Evolutionary conservation across 1,140 invertebrate genomes (phyloP).

Genomic region (Neodiprion lecontei): DNA sequence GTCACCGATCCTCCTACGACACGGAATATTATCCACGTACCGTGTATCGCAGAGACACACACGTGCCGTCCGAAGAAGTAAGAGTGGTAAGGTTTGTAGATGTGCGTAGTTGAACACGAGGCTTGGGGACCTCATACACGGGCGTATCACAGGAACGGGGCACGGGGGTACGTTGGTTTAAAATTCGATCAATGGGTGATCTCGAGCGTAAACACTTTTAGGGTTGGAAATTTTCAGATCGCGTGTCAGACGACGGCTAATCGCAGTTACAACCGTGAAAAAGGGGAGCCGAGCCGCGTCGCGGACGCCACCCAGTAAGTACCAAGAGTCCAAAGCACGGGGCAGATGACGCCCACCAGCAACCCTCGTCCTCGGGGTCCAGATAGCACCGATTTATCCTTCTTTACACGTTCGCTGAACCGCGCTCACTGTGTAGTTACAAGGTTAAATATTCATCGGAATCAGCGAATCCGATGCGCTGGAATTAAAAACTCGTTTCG

Average conservation of each 20-base stretch:
- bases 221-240: constrained; percentile 58
- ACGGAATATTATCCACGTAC: neutral
- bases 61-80: too few species aligned
- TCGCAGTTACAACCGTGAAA: constrained; percentile 27
- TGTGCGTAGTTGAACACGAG: neutral
- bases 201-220: constrained; percentile 62
- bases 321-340: too few species aligned
- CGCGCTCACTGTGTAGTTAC: too few species aligned
- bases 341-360: too few species aligned
- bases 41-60: too few species aligned
- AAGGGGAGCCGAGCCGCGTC: neutral
- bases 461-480: too few species aligned
- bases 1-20: constrained; percentile 37
- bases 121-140: constrained; percentile 27
- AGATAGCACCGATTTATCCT: too few species aligned
- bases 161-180: constrained; percentile 52
- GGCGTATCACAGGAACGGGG: neutral
- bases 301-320: too few species aligned
- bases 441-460: too few species aligned
- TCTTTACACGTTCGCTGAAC: too few species aligned
- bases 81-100: neutral
- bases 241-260: constrained; percentile 33
- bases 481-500: too few species aligned
- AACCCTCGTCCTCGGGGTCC: too few species aligned
- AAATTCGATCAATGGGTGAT: constrained; percentile 63